Evolutionary conservation across 2,797 vertebrate species (phyloP).

Genomic region (Coregonus ussuriensis): DNA sequence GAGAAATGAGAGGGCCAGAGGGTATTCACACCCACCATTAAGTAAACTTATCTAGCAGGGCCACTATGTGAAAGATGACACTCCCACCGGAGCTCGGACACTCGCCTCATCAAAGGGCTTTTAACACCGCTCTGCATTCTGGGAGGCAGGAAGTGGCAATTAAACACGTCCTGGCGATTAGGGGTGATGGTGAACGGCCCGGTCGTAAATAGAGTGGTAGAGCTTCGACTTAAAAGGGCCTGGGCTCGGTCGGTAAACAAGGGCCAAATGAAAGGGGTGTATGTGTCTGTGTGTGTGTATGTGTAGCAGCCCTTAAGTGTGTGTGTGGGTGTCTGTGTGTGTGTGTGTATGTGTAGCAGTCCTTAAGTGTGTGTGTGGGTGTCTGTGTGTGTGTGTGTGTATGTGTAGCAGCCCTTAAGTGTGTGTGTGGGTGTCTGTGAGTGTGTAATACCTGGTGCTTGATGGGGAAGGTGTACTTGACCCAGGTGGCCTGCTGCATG

Average conservation of each 20-base stretch:
- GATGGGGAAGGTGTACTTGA: constrained; percentile 97
- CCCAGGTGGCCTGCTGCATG: constrained; percentile 97
- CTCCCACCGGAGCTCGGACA: constrained; percentile 32
- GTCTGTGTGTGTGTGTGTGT: background rate
- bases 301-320: background rate
- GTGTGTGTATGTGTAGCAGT: background rate
- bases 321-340: background rate
- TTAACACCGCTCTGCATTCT: constrained; percentile 30
- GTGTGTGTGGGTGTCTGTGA: background rate
- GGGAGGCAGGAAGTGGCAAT: constrained; percentile 16
- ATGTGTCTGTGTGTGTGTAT: background rate
- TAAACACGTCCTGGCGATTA: constrained; percentile 23
- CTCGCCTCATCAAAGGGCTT: constrained; percentile 47
- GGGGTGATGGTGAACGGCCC: background rate
- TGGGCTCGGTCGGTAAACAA: background rate
- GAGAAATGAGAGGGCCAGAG: constrained; percentile 12
- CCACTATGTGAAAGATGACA: constrained; percentile 36
- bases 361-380: background rate
- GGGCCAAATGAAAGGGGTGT: background rate
- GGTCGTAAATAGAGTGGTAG: background rate
- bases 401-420: too few species aligned
- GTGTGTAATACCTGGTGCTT: constrained; percentile 88
- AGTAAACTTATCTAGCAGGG: constrained; percentile 20
- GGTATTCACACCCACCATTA: constrained; percentile 39
- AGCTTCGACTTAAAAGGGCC: constrained; percentile 13